Percentiles rank a stretch among this genome's conserved stretches.
Evolutionary conservation across 2,888 invertebrate species (phyloP).

Genomic region (Microctonus aethiopoides): DNA sequence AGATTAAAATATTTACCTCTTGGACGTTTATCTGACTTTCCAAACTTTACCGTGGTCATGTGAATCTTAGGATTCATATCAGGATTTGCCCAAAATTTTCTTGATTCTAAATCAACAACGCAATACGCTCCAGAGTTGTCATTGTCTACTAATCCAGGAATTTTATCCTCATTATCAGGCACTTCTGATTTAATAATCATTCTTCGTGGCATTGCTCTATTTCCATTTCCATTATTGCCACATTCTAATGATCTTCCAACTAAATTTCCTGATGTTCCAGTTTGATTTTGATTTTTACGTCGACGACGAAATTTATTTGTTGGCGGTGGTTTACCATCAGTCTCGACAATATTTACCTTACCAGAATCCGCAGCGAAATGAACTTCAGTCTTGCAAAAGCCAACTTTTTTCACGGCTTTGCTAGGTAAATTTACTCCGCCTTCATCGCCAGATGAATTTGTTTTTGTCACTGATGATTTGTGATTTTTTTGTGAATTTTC

Average conservation of each 20-base stretch:
- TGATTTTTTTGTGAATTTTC: not conserved
- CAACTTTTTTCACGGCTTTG: conserved; percentile 79
- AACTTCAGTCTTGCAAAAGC: conserved; percentile 89
- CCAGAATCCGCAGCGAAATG: conserved; percentile 90
- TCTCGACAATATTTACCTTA: conserved; percentile 86
- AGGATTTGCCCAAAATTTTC: conserved; percentile 13
- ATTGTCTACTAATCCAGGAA: not conserved
- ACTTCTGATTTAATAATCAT: not conserved
- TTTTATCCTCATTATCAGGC: not conserved
- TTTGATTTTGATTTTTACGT: conserved; percentile 66
- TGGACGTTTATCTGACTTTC: not conserved
- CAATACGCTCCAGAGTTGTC: conserved; percentile 14
- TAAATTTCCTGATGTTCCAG: not conserved
- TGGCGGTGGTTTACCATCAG: conserved; percentile 88
- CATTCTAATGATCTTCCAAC: not conserved
- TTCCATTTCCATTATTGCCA: not conserved
- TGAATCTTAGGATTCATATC: conserved; percentile 19
- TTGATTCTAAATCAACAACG: conserved; percentile 19
- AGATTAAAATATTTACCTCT: not conserved
- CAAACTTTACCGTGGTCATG: conserved; percentile 23
- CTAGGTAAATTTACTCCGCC: conserved; percentile 13
- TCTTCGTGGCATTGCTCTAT: not conserved
- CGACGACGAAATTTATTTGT: conserved; percentile 82
- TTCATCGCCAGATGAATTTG: conserved; percentile 20
- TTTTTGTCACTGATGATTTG: not conserved